Evolutionary conservation across 2,113 vertebrate genomes (phyloP).

Genomic region (Boulengeromyrus knoepffleri): DNA sequence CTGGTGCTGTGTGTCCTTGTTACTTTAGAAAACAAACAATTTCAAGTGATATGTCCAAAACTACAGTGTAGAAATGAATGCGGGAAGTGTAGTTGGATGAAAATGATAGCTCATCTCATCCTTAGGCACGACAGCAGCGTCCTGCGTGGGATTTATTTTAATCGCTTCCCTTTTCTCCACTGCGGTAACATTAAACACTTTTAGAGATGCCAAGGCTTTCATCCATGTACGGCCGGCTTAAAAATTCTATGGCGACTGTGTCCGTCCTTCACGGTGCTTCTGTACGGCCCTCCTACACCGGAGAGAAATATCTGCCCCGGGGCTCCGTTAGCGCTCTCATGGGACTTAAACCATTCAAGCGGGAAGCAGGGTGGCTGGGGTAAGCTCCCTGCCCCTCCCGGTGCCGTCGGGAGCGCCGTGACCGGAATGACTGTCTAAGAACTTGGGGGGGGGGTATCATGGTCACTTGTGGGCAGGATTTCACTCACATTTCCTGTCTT

Average conservation of each 20-base stretch:
- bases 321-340: background rate
- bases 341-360: background rate
- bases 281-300: background rate
- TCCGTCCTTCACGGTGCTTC: constrained; percentile 1
- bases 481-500: background rate
- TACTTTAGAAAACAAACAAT: background rate
- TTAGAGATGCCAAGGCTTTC: background rate
- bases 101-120: background rate
- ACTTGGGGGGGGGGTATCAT: background rate
- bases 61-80: background rate
- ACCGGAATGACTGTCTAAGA: background rate
- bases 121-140: background rate
- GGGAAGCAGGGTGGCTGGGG: background rate
- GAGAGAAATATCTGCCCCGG: background rate
- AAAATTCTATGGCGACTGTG: background rate
- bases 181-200: background rate
- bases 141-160: background rate
- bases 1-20: background rate
- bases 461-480: background rate
- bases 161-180: background rate
- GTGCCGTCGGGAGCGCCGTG: background rate
- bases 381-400: background rate
- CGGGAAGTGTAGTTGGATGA: background rate
- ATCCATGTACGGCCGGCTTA: background rate
- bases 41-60: background rate